These are phyloP conservation scores for Cheilosia vernalis DNA, from an alignment of 2,888 invertebrate species.

Conservation along the genomic window DNA sequence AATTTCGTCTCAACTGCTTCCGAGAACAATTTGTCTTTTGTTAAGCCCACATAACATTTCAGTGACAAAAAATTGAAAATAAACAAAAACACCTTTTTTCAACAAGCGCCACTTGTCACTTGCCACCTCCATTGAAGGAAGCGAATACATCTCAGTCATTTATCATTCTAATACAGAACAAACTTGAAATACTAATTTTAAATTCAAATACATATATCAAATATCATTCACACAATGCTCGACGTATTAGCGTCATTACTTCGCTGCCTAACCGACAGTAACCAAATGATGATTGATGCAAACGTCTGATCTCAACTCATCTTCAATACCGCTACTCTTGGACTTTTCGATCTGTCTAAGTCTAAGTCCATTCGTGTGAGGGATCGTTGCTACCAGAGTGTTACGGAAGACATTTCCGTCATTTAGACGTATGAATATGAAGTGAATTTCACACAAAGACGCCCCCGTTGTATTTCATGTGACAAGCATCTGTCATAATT, in stretches of 20 bases:
- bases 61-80: neutral
- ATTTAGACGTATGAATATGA: constrained; percentile 34
- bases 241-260: constrained; percentile 32
- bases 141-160: constrained; percentile 17
- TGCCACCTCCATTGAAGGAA: neutral
- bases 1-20: neutral
- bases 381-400: constrained; percentile 24
- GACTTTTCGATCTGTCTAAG: neutral
- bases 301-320: constrained; percentile 24
- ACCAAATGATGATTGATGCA: constrained; percentile 57
- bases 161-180: neutral
- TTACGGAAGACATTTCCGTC: constrained; percentile 41
- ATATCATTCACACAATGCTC: constrained; percentile 38
- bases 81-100: neutral
- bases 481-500: constrained; percentile 60
- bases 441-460: constrained; percentile 14
- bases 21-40: neutral
- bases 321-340: constrained; percentile 18
- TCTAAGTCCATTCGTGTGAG: constrained; percentile 2
- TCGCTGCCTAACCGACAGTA: constrained; percentile 33
- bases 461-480: constrained; percentile 18
- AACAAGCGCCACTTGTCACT: constrained; percentile 5
- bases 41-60: neutral
- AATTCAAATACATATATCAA: constrained; percentile 28
- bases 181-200: constrained; percentile 23